Base-by-base conservation (phyloP, 2,888 invertebrate genomes). In the Metallyticus violacea region DNA sequence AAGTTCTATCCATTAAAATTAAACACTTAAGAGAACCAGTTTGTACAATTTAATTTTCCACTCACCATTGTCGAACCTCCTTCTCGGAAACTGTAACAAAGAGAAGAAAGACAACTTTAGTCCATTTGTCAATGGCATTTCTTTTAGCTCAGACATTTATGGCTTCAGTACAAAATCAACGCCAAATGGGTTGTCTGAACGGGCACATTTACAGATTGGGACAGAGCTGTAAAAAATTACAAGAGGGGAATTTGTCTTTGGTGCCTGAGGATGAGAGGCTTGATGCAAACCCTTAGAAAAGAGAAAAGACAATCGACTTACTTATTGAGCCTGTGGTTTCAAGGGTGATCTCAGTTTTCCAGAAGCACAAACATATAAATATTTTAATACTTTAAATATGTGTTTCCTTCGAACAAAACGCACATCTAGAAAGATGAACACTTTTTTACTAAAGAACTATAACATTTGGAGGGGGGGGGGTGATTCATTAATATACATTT, bases 31-130 rank as follows among this genome's bases (percentile, higher is more conserved):
- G 15, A 15, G 9, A 62, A 22, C 40, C 15, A 62, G 40, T 4
- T 22, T 62, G n/a, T n/a, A 15, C 40, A 62, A 62, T 4, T 62
- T 62, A 81, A 28, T 81, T 28, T 28, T 28, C 26, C 78, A 94
- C 96, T 95, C 93, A 97, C 97, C 97, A 97, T 92, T 97, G 96
- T 90, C 97, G 94, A 90, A 97, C 97, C 93, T 97, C 97, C 93
- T 97, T 97, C 92, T 97, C 97, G 89, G 97, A 96, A 93, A 97
- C 97, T 97, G 96, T 89, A 96, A 96, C 92, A 88, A 7, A 87
- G n/a, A 86, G 79, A 86, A 15, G 28, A 62, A 87, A 30, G 30
- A 81, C 7, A 81, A 79, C 9, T 9, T 62, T 62, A 62, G 22
- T 62, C n/a, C n/a, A n/a, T n/a, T n/a, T n/a, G n/a, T n/a, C n/a